Conservation (phyloP, 2,797 vertebrate species). For the Acanthiza pusilla region DNA sequence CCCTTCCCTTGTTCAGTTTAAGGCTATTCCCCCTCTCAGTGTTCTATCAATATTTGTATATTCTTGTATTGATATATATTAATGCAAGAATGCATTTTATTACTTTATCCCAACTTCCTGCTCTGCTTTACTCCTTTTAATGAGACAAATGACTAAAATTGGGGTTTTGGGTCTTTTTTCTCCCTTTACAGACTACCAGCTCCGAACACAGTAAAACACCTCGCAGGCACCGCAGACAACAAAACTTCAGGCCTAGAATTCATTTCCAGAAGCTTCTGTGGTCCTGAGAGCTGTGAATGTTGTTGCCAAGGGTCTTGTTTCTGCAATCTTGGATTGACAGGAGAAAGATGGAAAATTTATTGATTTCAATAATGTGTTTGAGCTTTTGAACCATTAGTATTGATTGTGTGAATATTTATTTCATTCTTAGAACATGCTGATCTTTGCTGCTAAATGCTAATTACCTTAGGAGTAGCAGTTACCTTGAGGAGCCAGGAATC, state of each 20-base stretch:
- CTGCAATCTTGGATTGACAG: slow-evolving; percentile 12
- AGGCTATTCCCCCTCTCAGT: neutral
- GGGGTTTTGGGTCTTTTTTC: neutral
- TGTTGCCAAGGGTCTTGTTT: slow-evolving; percentile 32
- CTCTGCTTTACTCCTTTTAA: neutral
- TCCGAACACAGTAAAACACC: slow-evolving; percentile 60
- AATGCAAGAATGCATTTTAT: neutral
- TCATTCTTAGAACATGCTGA: slow-evolving; percentile 42
- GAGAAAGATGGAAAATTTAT: neutral
- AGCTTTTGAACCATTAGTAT: slow-evolving; percentile 56
- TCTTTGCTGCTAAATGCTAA: slow-evolving; percentile 58
- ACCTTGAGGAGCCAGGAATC: slow-evolving; percentile 29
- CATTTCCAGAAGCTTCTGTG: slow-evolving; percentile 37
- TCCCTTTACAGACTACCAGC: slow-evolving; percentile 64
- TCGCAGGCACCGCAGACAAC: neutral
- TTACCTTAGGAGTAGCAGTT: slow-evolving; percentile 43
- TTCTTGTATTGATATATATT: neutral
- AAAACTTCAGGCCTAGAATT: slow-evolving; percentile 11
- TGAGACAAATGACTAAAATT: neutral
- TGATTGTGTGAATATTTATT: slow-evolving; percentile 62
- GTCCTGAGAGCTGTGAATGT: slow-evolving; percentile 27
- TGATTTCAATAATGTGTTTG: slow-evolving; percentile 42
- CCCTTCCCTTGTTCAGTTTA: neutral
- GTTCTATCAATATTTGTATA: neutral
- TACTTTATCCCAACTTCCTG: neutral